A percentile compares a stretch with the other conserved stretches of the same genome.
Evolutionary conservation across 2,113 vertebrate species (phyloP).

Genomic region (Bubo blakistoni): DNA sequence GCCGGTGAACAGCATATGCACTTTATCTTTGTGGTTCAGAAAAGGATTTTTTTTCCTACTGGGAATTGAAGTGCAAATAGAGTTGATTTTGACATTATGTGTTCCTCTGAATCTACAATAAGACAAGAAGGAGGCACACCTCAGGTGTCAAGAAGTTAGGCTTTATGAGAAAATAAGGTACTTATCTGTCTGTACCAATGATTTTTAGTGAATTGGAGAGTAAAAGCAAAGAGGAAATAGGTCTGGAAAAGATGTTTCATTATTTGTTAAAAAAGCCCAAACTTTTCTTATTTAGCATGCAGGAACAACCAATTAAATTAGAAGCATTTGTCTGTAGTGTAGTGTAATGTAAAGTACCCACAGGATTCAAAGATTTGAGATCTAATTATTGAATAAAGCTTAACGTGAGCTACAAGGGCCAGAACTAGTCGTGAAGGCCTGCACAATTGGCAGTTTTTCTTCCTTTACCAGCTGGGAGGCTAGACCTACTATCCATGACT

Average conservation of each 20-base stretch:
- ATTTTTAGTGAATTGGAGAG: neutral
- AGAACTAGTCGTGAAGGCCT: neutral
- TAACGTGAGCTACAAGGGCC: neutral
- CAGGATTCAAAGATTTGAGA: neutral
- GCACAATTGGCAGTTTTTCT: neutral
- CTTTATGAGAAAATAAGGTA: neutral
- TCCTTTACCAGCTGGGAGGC: neutral
- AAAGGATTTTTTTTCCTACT: neutral
- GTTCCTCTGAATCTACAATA: neutral
- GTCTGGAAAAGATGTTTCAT: neutral
- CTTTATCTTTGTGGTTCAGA: neutral
- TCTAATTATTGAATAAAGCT: neutral
- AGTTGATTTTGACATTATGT: neutral
- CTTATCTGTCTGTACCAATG: neutral
- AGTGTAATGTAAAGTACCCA: neutral
- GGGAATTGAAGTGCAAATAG: neutral
- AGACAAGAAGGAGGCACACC: neutral
- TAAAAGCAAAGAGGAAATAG: neutral
- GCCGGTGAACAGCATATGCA: neutral
- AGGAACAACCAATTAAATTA: neutral
- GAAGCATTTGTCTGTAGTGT: neutral
- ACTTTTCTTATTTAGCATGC: neutral
- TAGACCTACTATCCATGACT: neutral
- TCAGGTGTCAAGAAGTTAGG: neutral
- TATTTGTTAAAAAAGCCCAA: neutral